Base-by-base conservation (phyloP, 2,888 invertebrate species). In the Sicus ferrugineus region DNA sequence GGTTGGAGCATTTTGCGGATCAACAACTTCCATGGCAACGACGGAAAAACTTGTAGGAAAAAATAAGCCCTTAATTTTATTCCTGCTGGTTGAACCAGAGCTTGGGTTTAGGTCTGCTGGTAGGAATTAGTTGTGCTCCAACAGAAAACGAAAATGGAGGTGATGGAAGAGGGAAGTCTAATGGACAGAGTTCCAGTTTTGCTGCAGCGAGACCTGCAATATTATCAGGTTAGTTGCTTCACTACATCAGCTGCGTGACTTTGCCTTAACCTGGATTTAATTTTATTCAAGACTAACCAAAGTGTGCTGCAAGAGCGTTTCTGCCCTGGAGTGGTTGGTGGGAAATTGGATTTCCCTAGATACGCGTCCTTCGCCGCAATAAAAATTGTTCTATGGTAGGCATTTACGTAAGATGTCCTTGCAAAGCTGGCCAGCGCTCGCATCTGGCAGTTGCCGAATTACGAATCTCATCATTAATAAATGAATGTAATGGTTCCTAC, bases 81-180 rank as follows among this genome's bases (percentile, higher is more conserved):
- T n/a, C n/a, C n/a, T n/a, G n/a, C n/a, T n/a, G n/a, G n/a, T n/a
- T n/a, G n/a, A n/a, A n/a, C n/a, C n/a, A n/a, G n/a, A n/a, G n/a
- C n/a, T n/a, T n/a, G n/a, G n/a, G n/a, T n/a, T n/a, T n/a, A n/a
- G n/a, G n/a, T n/a, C n/a, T n/a, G n/a, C n/a, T n/a, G n/a, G n/a
- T n/a, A n/a, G n/a, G n/a, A n/a, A n/a, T n/a, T n/a, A n/a, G 38
- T 48, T 48, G 48, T n/a, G 4, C 6, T 48, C 4, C 11, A 31
- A 59, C 16, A 59, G 3, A 34, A 31, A 4, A 2, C 14, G 2
- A 21, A 7, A 66, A 94, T 93, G 94, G 94, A 94, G 86, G 92
- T 94, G 54, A 93, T 94, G 87, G 94, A 94, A 89, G 94, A 94
- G 89, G 94, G 94, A 21, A 94, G 94, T 88, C 89, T 94, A 84